Conservation (phyloP, 2,113 vertebrate genomes). For the Gambusia affinis region DNA sequence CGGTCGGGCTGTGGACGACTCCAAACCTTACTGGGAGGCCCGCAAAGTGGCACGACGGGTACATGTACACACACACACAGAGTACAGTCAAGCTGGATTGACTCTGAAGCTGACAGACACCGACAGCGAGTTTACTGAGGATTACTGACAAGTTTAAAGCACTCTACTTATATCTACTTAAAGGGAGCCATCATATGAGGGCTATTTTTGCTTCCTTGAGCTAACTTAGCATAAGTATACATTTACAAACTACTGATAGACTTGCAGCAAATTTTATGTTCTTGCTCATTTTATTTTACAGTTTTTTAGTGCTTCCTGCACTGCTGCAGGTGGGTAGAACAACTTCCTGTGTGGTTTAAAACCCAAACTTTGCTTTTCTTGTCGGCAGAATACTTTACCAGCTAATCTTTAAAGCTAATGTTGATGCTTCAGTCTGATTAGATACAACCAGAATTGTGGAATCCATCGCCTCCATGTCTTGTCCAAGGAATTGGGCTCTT, state of each 20-base stretch:
- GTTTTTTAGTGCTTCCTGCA: not conserved
- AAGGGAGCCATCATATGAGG: not conserved
- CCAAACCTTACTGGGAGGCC: slow-evolving; percentile 98
- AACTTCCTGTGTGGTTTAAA: not conserved
- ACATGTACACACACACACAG: not conserved
- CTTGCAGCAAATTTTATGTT: not conserved
- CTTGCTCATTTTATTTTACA: not conserved
- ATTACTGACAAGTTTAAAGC: not conserved
- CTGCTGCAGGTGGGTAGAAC: not conserved
- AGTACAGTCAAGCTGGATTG: not conserved
- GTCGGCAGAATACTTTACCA: not conserved
- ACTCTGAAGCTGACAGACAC: not conserved
- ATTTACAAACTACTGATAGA: not conserved
- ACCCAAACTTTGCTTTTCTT: not conserved
- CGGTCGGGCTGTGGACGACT: slow-evolving; percentile 96
- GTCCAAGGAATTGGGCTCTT: not conserved
- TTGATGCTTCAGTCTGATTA: not conserved
- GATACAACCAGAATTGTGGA: not conserved
- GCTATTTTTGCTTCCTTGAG: not conserved
- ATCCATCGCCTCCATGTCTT: not conserved
- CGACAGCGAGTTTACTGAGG: not conserved
- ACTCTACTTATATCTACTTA: not conserved
- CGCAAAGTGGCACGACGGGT: slow-evolving; percentile 93
- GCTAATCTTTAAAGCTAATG: not conserved
- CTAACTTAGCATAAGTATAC: not conserved